Evolutionary conservation across 2,888 invertebrate species (phyloP), one percentile per base, ranked within the genome.

Genomic region (Plagodis pulveraria): DNA sequence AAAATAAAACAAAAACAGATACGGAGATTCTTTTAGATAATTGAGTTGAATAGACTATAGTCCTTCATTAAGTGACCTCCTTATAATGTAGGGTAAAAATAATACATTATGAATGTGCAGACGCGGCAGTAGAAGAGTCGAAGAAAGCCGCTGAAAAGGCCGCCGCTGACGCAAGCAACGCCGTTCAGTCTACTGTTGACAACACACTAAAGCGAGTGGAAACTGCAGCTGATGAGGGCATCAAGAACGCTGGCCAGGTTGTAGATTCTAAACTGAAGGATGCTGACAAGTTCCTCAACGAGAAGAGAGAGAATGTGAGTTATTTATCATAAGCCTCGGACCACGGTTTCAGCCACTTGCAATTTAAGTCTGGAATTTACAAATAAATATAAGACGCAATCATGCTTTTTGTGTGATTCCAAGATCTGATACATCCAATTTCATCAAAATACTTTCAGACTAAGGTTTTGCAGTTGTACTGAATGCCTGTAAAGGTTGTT

Each of bases 201-300:
- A 84, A 77, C 76, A 89, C 90, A 0, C 76, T 93, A 55, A 87
- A 90, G 80, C 75, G 87, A 46, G 89, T 86, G 42, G 92, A 91
- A 66, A 62, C 56, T 12, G 93, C 93, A 33, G 83, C 94, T 32
- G 94, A 94, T 66, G 92, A 93, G 65, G 94, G 94, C 54, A 80
- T 94, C 69, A 93, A 94, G 87, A 89, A 92, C 74, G 93, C 94
- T 22, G 89, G 94, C 58, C 83, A 92, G 22, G 89, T 93, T 9
- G 93, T 94, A 48, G 95, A 95, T 76, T 78, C 93, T 63, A 95
- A 95, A 84, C 80, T 95, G 72, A 93, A 94, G 74, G 94, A 95
- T 62, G 93, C 95, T 34, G 94, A 94, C 76, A 93, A 94, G 73
- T 95, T 91, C 77, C 84, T 94, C 59, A 94, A 91, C 73, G 93